These are phyloP conservation scores for Bombus superbus DNA, from an alignment of 1,140 invertebrate species.

Conservation along the genomic window DNA sequence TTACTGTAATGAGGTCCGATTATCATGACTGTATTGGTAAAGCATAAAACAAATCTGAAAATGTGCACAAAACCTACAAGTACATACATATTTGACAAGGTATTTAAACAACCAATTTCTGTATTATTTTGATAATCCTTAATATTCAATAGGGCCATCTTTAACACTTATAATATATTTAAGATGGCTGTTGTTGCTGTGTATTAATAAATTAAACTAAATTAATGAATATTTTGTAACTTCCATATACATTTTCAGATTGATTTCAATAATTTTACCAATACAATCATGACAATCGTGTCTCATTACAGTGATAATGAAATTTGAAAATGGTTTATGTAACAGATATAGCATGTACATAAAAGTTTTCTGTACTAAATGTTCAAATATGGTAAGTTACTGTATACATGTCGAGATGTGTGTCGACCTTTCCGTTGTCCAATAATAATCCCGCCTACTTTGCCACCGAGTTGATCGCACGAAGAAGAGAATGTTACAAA, in stretches of 20 bases:
- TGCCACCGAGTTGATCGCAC: slow-evolving; percentile 4
- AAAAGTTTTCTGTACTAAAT: background rate
- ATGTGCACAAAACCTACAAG: background rate
- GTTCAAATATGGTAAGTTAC: background rate
- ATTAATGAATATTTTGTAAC: background rate
- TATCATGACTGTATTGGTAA: background rate
- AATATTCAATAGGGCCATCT: too few relatives aligned
- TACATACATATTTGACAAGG: background rate
- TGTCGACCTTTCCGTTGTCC: slow-evolving; percentile 23
- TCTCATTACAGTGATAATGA: background rate
- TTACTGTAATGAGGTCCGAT: background rate
- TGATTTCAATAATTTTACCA: background rate
- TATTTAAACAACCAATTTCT: background rate
- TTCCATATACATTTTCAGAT: background rate
- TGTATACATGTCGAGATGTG: background rate
- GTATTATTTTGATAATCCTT: too few relatives aligned
- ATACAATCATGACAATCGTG: background rate
- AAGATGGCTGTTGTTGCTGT: too few relatives aligned
- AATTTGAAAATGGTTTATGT: background rate
- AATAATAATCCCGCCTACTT: background rate
- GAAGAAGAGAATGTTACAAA: slow-evolving; percentile 37
- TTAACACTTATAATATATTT: too few relatives aligned
- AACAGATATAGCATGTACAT: background rate
- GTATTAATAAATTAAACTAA: too few relatives aligned
- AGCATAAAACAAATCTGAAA: background rate